Evolutionary conservation across 2,797 vertebrate genomes (phyloP).

Genomic region (Phalloptychus januarius): DNA sequence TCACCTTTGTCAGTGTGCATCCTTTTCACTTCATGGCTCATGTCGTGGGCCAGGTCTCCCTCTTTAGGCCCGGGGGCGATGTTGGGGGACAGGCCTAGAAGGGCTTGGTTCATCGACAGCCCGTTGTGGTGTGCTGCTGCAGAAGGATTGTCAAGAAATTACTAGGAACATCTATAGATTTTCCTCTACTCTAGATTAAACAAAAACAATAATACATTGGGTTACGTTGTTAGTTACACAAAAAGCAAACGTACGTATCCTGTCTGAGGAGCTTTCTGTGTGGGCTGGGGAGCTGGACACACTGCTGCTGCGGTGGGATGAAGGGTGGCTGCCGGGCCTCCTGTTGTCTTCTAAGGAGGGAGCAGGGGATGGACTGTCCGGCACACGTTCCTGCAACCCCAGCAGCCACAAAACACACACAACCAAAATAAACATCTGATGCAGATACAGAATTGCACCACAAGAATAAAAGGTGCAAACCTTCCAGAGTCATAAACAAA

Average conservation of each 20-base stretch:
- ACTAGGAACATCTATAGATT: background rate
- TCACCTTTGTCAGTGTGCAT: conserved; percentile 98
- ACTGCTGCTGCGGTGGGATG: conserved; percentile 98
- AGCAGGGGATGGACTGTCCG: conserved; percentile 95
- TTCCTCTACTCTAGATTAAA: background rate
- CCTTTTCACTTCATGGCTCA: conserved; percentile 94
- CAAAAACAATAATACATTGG: background rate
- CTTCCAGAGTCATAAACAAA: background rate
- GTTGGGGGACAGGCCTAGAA: conserved; percentile 96
- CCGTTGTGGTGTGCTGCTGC: conserved; percentile 96
- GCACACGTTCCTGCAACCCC: conserved; percentile 90
- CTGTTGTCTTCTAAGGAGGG: conserved; percentile 97
- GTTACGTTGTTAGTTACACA: background rate
- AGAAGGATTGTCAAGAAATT: background rate
- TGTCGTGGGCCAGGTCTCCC: conserved; percentile 96
- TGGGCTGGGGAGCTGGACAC: conserved; percentile 98
- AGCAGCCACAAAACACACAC: conserved; percentile 65
- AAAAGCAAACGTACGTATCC: conserved; percentile 92
- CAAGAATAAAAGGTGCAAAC: background rate
- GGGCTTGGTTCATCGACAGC: conserved; percentile 95
- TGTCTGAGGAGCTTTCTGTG: conserved; percentile 98
- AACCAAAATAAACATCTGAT: conserved; percentile 64
- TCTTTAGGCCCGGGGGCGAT: conserved; percentile 95
- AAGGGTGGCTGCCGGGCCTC: conserved; percentile 95
- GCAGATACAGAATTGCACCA: background rate